Evolutionary conservation across 2,888 invertebrate genomes (phyloP).

Genomic region (Cheilosia scutellata): DNA sequence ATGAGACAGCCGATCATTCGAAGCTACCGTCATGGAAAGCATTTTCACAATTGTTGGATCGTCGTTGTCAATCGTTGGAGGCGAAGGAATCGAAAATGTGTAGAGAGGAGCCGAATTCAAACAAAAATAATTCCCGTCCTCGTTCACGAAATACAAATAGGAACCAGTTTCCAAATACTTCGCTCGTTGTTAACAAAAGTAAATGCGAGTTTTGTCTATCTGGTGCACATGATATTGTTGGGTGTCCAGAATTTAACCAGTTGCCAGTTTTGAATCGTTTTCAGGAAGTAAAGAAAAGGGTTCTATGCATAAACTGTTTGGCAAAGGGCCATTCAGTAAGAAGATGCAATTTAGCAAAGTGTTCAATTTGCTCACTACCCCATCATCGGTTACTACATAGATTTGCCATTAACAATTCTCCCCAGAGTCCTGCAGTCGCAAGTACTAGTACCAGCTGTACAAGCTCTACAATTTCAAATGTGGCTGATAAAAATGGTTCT

Average conservation of each 20-base stretch:
- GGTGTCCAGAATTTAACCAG: slow-evolving; percentile 8
- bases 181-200: not conserved
- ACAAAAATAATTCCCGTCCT: not conserved
- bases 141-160: not conserved
- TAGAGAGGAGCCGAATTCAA: not conserved
- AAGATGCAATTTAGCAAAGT: slow-evolving; percentile 19
- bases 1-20: not conserved
- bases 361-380: not conserved
- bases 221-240: not conserved
- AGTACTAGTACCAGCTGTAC: slow-evolving; percentile 1
- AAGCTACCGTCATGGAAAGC: no score
- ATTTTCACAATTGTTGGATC: no score
- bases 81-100: no score
- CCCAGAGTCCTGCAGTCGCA: not conserved
- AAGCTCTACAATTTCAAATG: not conserved
- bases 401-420: not conserved
- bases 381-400: slow-evolving; percentile 1
- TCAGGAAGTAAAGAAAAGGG: slow-evolving; percentile 14
- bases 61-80: no score
- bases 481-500: not conserved
- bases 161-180: not conserved
- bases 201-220: slow-evolving; percentile 24
- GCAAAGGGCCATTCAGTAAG: slow-evolving; percentile 17
- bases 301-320: slow-evolving; percentile 16
- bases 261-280: slow-evolving; percentile 11